Base-by-base conservation (phyloP, 1,140 invertebrate genomes). In the Trichonephila inaurata region DNA sequence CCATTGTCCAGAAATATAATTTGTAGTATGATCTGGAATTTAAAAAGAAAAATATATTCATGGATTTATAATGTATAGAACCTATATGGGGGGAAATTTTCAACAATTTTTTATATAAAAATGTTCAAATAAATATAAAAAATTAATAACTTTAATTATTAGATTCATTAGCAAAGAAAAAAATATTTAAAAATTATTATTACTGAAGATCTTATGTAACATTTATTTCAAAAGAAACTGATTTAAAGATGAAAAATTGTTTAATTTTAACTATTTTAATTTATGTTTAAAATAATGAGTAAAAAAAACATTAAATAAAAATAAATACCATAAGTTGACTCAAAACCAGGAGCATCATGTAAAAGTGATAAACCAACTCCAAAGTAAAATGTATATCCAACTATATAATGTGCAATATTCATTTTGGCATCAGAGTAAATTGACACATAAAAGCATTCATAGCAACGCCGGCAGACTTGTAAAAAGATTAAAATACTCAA, bases 381-480 rank as follows among this genome's bases (percentile, higher is more conserved):
- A 95, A 97, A 96, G 95, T 99, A 99, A 96, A 98, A 98, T 44
- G 97, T 94, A 93, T 97, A 97, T 1, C 98, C 98, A 81, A 97
- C 95, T 0, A 97, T 88, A 95, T 98, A 99, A 95, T 98, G 97
- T 0, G 95, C 95, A 0, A 98, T 94, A 95, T 98, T 98, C 94
- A 99, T 98, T 95, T 97, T 97, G 66, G 96, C 97, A 93, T 97
- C 96, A 18, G 98, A 98, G 95, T 98, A 99, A 18, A 99, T 97
- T 95, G 97, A 98, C 14, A 98, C 95, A 95, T 96, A 97, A 19
- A 95, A 89, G 66, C 95, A 95, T 85, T 99, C 98, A 95, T 98
- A 98, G 66, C 97, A 97, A 95, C 98, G 96, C 95, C 97, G 96
- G 72, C 96, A 96, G 82, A 97, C 97, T 95, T 98, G 98, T 24